Evolutionary conservation across 2,113 vertebrate species (phyloP).

Genomic region (Pipra filicauda): DNA sequence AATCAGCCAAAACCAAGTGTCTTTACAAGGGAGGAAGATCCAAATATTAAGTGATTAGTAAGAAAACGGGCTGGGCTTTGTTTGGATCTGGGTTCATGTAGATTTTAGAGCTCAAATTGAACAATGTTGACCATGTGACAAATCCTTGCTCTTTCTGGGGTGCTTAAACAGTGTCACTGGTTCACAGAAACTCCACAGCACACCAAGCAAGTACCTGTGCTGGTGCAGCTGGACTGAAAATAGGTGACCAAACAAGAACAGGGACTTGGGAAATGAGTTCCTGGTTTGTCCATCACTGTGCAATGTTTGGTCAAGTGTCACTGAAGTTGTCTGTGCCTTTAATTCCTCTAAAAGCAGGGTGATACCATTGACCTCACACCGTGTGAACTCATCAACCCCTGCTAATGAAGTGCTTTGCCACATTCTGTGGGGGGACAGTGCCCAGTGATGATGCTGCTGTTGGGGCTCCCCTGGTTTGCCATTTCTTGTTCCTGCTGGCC

Average conservation of each 20-base stretch:
- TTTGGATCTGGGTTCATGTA: background rate
- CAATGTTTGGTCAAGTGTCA: background rate
- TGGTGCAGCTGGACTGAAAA: background rate
- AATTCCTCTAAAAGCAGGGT: background rate
- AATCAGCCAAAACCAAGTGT: background rate
- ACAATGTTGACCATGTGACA: background rate
- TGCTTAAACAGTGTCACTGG: background rate
- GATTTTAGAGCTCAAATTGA: background rate
- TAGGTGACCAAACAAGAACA: background rate
- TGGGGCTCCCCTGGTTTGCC: background rate
- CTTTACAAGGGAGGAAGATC: background rate
- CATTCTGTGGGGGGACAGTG: background rate
- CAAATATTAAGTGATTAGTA: background rate
- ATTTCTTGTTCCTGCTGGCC: background rate
- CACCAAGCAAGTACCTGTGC: background rate
- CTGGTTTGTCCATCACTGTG: accelerated
- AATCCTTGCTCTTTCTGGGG: background rate
- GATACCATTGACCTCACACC: background rate
- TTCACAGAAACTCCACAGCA: background rate
- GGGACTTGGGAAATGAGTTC: background rate
- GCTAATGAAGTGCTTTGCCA: background rate
- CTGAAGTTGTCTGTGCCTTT: background rate
- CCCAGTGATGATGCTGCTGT: background rate
- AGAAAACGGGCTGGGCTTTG: accelerated
- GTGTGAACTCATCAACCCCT: background rate